Conservation (phyloP, 2,888 invertebrate genomes). For the Melanophora roralis region DNA sequence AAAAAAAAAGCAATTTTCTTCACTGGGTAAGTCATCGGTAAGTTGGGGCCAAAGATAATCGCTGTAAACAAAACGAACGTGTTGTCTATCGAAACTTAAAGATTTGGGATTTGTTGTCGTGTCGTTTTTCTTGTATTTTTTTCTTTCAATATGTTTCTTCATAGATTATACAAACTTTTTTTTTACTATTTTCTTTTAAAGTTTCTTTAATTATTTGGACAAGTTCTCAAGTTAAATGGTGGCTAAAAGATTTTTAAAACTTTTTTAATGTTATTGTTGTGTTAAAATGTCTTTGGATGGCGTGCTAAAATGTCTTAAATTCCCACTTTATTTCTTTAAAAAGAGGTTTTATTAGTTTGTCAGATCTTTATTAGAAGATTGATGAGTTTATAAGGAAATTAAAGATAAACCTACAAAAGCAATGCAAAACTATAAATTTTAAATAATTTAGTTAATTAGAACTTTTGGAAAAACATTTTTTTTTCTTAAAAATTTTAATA, state of each 20-base stretch:
- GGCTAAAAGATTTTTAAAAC: conserved; percentile 18
- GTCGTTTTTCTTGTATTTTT: background rate
- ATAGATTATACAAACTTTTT: background rate
- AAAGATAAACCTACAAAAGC: no score
- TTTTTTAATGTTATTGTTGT: background rate
- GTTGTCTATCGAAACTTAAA: conserved; percentile 5
- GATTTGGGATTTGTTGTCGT: conserved; percentile 10
- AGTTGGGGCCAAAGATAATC: no score
- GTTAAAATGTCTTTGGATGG: background rate
- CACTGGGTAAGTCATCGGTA: no score
- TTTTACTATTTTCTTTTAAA: conserved; percentile 9
- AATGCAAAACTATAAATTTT: no score
- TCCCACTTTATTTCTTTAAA: conserved; percentile 4
- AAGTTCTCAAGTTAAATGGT: conserved; percentile 52
- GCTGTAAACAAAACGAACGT: conserved; percentile 22
- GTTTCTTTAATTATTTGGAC: conserved; percentile 49
- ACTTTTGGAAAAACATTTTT: no score
- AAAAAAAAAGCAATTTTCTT: no score
- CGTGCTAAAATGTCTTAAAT: conserved; percentile 46
- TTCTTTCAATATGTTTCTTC: background rate
- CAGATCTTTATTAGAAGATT: background rate
- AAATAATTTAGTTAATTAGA: no score
- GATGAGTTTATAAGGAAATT: background rate
- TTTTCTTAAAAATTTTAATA: no score
- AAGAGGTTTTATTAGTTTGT: background rate